Evolutionary conservation across 1,140 invertebrate species (phyloP).

Genomic region (Aleiodes sp.): DNA sequence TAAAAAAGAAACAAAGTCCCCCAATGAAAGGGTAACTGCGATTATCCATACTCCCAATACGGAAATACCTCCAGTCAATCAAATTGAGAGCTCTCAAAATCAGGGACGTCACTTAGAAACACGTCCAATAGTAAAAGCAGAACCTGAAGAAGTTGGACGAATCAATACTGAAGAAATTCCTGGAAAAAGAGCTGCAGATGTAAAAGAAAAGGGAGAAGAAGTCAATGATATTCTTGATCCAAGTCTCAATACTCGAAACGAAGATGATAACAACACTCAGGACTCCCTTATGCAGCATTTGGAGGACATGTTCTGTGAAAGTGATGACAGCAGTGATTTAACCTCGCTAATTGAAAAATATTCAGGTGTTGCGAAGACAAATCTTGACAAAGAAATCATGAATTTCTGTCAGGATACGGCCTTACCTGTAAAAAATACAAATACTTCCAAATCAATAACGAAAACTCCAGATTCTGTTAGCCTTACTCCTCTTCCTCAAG

Average conservation of each 20-base stretch:
- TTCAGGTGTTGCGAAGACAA: conserved; percentile 47
- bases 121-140: conserved; percentile 25
- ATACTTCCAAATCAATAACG: neutral
- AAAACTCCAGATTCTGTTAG: neutral
- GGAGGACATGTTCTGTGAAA: conserved; percentile 58
- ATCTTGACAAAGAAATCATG: conserved; percentile 47
- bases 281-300: conserved; percentile 53
- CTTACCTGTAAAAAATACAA: conserved; percentile 1
- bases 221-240: conserved; percentile 13
- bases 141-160: too few relatives aligned
- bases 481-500: neutral
- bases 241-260: neutral
- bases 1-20: conserved; percentile 9
- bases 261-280: conserved; percentile 46
- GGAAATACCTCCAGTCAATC: neutral
- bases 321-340: conserved; percentile 54
- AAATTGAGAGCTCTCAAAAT: too few relatives aligned
- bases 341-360: conserved; percentile 53
- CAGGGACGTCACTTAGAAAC: too few relatives aligned
- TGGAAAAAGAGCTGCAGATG: conserved; percentile 13
- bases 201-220: neutral
- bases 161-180: conserved; percentile 3
- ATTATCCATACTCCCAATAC: neutral
- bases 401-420: conserved; percentile 38
- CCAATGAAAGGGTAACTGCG: conserved; percentile 36